Evolutionary conservation across 2,888 invertebrate genomes (phyloP).

Genomic region (Lasioglossum villosulum): DNA sequence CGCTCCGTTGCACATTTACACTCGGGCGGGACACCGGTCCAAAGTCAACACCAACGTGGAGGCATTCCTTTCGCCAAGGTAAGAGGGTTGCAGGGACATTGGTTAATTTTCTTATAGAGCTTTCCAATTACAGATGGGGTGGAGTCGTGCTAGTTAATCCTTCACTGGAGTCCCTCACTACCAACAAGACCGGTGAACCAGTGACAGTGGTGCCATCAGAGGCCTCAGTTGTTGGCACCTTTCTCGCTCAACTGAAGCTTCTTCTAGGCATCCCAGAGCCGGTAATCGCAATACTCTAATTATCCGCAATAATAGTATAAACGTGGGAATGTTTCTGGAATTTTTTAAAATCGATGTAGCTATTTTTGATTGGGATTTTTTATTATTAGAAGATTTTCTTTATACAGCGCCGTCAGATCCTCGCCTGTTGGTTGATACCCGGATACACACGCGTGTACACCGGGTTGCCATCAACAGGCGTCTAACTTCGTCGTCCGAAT

Average conservation of each 20-base stretch:
- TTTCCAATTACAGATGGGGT: conserved; percentile 89
- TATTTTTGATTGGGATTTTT: too few relatives aligned
- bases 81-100: conserved; percentile 6
- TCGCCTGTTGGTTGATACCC: not conserved
- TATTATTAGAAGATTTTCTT: too few relatives aligned
- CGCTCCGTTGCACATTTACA: conserved; percentile 91
- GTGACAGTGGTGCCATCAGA: conserved; percentile 86
- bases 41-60: conserved; percentile 85
- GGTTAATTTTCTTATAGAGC: not conserved
- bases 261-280: conserved; percentile 90
- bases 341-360: too few relatives aligned
- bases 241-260: conserved; percentile 90
- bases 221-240: conserved; percentile 90
- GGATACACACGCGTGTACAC: not conserved
- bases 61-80: conserved; percentile 91
- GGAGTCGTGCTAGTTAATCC: conserved; percentile 93
- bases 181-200: conserved; percentile 79
- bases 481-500: not conserved
- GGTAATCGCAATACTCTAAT: conserved; percentile 81
- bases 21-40: conserved; percentile 77
- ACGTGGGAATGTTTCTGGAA: too few relatives aligned
- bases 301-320: not conserved
- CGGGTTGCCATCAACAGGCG: not conserved
- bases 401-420: not conserved
- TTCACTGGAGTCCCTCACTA: conserved; percentile 86